Percentiles rank a stretch among this genome's conserved stretches.
Conservation (phyloP, 2,113 vertebrate species). For the Piprites chloris region DNA sequence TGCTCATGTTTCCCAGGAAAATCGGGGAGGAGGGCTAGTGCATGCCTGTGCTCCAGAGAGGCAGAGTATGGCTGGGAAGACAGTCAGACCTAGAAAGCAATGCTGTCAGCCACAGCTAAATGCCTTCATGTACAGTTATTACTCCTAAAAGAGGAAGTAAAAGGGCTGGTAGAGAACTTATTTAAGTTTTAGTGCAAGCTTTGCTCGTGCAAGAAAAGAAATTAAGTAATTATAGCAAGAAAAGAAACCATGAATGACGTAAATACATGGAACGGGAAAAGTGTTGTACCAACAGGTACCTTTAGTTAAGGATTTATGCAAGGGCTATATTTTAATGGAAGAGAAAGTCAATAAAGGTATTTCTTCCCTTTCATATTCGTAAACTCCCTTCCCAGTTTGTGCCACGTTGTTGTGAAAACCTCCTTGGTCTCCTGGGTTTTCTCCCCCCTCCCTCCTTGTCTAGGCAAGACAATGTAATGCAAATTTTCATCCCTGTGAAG, state of each 20-base stretch:
- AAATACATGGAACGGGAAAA: neutral
- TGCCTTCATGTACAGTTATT: neutral
- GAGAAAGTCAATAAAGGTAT: neutral
- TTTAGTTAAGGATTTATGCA: neutral
- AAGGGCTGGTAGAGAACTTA: conserved; percentile 4
- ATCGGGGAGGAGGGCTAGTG: neutral
- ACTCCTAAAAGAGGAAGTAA: neutral
- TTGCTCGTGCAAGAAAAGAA: neutral
- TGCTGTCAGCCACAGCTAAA: neutral
- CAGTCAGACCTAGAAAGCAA: neutral
- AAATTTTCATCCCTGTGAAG: neutral
- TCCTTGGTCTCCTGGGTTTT: neutral
- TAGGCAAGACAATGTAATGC: neutral
- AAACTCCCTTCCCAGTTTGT: neutral
- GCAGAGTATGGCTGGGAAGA: neutral
- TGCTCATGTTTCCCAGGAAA: conserved; percentile 14
- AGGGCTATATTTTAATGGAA: neutral
- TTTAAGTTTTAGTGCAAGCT: neutral
- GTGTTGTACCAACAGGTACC: neutral
- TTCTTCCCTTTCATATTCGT: neutral
- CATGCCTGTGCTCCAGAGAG: neutral
- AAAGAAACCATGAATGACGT: neutral
- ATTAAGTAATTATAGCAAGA: neutral
- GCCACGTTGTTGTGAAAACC: neutral
- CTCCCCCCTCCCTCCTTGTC: neutral